Evolutionary conservation across 2,888 invertebrate genomes (phyloP).

Genomic region (Minunthozetes semirufus): DNA sequence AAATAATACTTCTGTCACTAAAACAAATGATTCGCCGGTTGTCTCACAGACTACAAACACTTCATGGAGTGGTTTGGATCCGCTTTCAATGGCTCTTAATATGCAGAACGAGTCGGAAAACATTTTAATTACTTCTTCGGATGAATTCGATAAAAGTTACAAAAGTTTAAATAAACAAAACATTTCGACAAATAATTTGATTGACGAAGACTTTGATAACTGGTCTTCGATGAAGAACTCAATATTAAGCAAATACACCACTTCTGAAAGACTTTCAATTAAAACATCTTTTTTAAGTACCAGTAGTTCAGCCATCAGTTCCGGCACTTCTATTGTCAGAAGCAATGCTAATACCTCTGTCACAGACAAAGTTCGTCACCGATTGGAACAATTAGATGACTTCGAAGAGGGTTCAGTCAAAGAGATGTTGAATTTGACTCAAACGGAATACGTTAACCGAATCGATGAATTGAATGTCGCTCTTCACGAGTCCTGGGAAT

Average conservation of each 20-base stretch:
- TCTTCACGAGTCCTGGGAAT: slow-evolving; percentile 82
- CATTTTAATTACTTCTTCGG: neutral
- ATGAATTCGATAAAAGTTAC: slow-evolving; percentile 23
- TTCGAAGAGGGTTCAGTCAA: slow-evolving; percentile 76
- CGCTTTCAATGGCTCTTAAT: slow-evolving; percentile 36
- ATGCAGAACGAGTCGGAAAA: neutral
- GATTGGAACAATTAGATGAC: slow-evolving; percentile 87
- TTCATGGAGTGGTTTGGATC: slow-evolving; percentile 39
- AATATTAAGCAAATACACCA: slow-evolving; percentile 85
- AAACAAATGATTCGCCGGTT: neutral
- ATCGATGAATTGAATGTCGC: slow-evolving; percentile 87
- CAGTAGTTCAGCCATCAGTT: neutral
- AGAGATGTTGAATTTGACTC: slow-evolving; percentile 80
- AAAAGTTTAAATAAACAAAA: slow-evolving; percentile 17
- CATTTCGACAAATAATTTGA: slow-evolving; percentile 31
- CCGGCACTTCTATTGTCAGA: slow-evolving; percentile 52
- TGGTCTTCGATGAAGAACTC: slow-evolving; percentile 68
- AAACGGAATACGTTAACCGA: slow-evolving; percentile 80
- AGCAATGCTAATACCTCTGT: slow-evolving; percentile 65
- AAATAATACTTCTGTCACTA: neutral
- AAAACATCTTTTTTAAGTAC: slow-evolving; percentile 69
- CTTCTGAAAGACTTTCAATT: slow-evolving; percentile 84
- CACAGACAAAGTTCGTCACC: slow-evolving; percentile 48
- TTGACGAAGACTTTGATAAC: slow-evolving; percentile 58
- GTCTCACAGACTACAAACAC: slow-evolving; percentile 11